Evolutionary conservation across 64 coral and sea anemone genomes (phyloP), one percentile per base, ranked within the genome.

Genomic region (Montipora cactus): DNA sequence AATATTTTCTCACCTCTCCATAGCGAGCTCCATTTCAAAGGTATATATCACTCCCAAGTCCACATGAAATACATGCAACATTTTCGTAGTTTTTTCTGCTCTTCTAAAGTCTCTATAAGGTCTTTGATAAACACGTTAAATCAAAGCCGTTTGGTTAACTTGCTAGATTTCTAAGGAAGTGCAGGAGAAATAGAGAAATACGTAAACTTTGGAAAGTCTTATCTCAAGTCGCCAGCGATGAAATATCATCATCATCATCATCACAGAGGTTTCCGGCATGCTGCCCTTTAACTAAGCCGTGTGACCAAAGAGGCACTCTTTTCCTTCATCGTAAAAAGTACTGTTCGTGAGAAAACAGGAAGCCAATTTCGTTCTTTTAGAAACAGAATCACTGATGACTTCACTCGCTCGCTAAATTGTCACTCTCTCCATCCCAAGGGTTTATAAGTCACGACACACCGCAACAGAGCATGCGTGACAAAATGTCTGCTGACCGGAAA

Each of bases 61-160:
- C 75, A 99, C 98, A 55, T 93, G 79, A 90, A 99, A 99, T 48
- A 99, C 98, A 50, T 99, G 93, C 62, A 99, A 49, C 98, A 98
- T 98, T 47, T 87, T 98, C 20, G 76, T 11, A 19, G 18, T n/a
- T 7, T 21, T 83, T 67, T 86, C 19, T 11, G 52, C 2, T 19
- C 64, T 70, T 49, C 45, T 8, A 2, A 7, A 59, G 37, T 21
- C 6, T 5, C 47, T 50, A 22, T 18, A 9, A 5, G 8, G 44
- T 71, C 45, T 64, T 86, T 50, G 19, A 12, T 48, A 49, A 8
- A 49, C 5, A 11, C 10, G 3, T 15, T 11, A 49, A 70, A 71
- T 47, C 47, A 18, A n/a, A 61, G 57, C 23, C 4, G 80, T 82
- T 64, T 45, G 8, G 46, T 7, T 47, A 69, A 9, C 11, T 46